A percentile compares a stretch with the other conserved stretches of the same genome.
These are phyloP conservation scores for Lycopodina hypogea DNA, from an alignment of 37 sponge, comb jelly and placozoan species.

Conservation along the genomic window DNA sequence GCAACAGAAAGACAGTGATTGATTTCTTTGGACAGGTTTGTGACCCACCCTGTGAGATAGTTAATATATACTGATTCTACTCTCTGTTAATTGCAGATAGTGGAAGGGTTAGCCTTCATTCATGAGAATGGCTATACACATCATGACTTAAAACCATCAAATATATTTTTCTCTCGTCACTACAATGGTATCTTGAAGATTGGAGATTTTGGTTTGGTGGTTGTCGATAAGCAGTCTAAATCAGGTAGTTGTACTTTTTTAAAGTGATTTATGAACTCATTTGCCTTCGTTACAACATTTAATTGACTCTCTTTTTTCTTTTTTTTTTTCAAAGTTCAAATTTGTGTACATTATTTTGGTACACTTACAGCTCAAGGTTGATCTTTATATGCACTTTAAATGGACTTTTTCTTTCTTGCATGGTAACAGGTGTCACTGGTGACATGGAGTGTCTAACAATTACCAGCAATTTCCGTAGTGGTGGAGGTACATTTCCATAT, in stretches of 20 bases:
- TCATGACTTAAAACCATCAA: constrained; percentile 88
- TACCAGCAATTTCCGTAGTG: not conserved
- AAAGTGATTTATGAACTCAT: not conserved
- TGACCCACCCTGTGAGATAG: not conserved
- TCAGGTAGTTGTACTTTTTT: not conserved
- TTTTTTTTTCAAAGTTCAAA: too few species aligned
- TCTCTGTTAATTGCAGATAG: constrained; percentile 46
- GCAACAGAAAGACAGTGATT: constrained; percentile 28
- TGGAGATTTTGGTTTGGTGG: constrained; percentile 91
- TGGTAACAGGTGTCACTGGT: not conserved
- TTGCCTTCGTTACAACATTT: too few species aligned
- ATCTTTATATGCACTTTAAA: not conserved
- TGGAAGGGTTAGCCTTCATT: constrained; percentile 78
- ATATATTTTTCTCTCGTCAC: constrained; percentile 77
- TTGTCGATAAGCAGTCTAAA: not conserved
- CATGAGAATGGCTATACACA: constrained; percentile 73
- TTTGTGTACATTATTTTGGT: too few species aligned
- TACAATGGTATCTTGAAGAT: constrained; percentile 68
- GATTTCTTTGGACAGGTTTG: constrained; percentile 60
- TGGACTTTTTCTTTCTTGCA: not conserved
- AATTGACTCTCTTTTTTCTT: not conserved
- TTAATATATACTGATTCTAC: too few species aligned
- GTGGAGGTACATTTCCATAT: constrained; percentile 68
- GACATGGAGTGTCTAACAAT: not conserved
- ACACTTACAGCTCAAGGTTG: too few species aligned